Evolutionary conservation across 2,888 invertebrate genomes (phyloP), one percentile per base, ranked within the genome.

Genomic region (Sminthurinus aureus): DNA sequence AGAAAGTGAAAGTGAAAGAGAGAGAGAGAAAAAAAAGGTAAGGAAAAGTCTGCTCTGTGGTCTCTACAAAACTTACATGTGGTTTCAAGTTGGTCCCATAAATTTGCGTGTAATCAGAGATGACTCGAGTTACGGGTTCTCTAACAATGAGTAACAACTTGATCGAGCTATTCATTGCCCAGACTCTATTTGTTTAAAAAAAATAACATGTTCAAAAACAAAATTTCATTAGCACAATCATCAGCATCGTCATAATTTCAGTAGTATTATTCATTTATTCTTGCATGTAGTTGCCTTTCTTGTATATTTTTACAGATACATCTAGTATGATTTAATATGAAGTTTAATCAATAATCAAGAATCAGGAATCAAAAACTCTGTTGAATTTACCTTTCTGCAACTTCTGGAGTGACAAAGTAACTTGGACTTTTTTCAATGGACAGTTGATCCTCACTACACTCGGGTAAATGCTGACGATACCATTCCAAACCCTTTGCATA

Each of bases 391-490:
- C 69, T 13, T 91, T 96, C 96, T 15, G 99, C 98, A 58, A 97
- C 98, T 93, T 96, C 95, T 18, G 96, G 95, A 83, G 97, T 97
- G 75, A 98, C 96, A 91, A 99, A 99, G 91, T 99, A 99, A 89
- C 97, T 97, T 8, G 99, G 99, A 89, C 97, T 98, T 91, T 99
- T 99, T 91, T 99, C 99, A 89, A 98, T 96, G 83, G 98, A 98
- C 88, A 98, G 95, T 91, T 98, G 98, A 73, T 96, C 96, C 86
- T 94, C 94, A 91, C 95, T 96, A 0, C 98, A 96, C 89, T 95
- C 94, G 15, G 98, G 98, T 98, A 98, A 98, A 90, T 96, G 96
- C 90, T 94, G 94, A 85, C 96, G 92, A 91, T 99, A 99, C 98
- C 98, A 99, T 85, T 98, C 97, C 84, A 98, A 92, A 0, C 99